Evolutionary conservation across 2,888 invertebrate genomes (phyloP), one percentile per base, ranked within the genome.

Genomic region (Caenorhabditis sp.): DNA sequence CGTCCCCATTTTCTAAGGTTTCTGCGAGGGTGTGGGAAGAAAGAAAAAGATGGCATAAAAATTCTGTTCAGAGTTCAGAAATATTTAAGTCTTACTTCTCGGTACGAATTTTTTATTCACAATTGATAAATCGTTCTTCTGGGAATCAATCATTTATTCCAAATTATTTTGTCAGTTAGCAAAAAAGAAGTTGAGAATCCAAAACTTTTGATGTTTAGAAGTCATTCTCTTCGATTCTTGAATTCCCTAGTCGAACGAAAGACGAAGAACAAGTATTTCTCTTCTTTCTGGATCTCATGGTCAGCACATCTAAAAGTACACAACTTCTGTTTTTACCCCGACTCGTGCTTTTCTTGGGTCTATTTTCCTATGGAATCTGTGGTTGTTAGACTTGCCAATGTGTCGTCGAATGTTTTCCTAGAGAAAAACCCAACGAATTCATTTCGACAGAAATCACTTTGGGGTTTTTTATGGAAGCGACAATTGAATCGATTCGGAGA

Each of bases 11-110:
- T 54, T 14, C 14, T 24, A 26, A n/a, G 58, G 47, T 49, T 66
- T 66, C 49, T 49, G 10, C 31, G 66, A 66, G 66, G 66, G 66
- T 66, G 66, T 66, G 66, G 28, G 66, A 66, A 63, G 24, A 63
- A 19, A 35, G 35, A 35, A 59, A 35, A 19, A 59, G 12, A 14
- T 26, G n/a, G 10, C n/a, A 22, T 10, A 38, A 22, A 41, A 61
- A 14, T 24, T 61, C 22, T 41, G 61, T 41, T 61, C 61, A 61
- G 12, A 38, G 41, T 61, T 59, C 31, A 31, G 19, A 59, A 59
- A 28, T 56, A 56, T 14, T 49, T 16, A 16, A 56, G 56, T 28
- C 59, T 38, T 16, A 38, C 61, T 14, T n/a, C 22, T 49, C 49
- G 22, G 49, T 49, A 19, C 7, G 38, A 61, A 61, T 41, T 59